A percentile compares a stretch with the other conserved stretches of the same genome.
These are phyloP conservation scores for Sphaerophoria taeniata DNA, from an alignment of 2,888 invertebrate genomes.

Conservation along the genomic window DNA sequence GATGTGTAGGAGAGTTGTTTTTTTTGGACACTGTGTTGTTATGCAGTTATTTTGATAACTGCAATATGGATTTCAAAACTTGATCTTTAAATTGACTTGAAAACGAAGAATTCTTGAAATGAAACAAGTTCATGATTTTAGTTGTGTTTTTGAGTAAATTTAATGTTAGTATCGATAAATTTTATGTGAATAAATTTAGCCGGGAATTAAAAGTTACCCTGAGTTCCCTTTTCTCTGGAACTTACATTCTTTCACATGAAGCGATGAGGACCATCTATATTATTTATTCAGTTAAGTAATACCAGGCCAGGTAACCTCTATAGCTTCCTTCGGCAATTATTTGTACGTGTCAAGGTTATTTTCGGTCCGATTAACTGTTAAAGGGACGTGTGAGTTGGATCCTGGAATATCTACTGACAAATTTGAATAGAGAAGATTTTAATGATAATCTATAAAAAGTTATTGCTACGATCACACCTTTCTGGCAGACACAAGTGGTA, in stretches of 20 bases:
- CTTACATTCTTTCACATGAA: constrained; percentile 1
- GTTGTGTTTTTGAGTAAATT: not conserved
- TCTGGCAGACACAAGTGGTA: too few relatives aligned
- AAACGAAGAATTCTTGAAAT: too few relatives aligned
- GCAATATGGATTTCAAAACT: constrained; percentile 7
- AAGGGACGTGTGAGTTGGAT: constrained; percentile 22
- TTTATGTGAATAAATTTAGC: constrained; percentile 22
- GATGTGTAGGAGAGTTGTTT: constrained; percentile 5
- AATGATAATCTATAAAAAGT: constrained; percentile 27
- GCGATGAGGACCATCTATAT: constrained; percentile 38
- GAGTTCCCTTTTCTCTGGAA: not conserved
- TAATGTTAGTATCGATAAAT: not conserved
- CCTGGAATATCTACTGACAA: constrained; percentile 16
- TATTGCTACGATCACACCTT: constrained; percentile 1
- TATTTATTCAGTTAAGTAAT: constrained; percentile 10
- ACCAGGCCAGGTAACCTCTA: not conserved
- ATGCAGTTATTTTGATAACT: not conserved
- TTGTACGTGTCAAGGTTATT: constrained; percentile 55
- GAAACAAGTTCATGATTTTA: too few relatives aligned
- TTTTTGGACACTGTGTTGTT: not conserved
- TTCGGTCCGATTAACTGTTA: constrained; percentile 45
- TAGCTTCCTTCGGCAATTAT: constrained; percentile 36
- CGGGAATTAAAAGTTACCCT: not conserved
- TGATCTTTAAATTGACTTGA: not conserved
- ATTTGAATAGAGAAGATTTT: constrained; percentile 39